phyloP scores from a whole-genome alignment of 2,797 vertebrate genomes.

The Etheostoma perlongum region DNA sequence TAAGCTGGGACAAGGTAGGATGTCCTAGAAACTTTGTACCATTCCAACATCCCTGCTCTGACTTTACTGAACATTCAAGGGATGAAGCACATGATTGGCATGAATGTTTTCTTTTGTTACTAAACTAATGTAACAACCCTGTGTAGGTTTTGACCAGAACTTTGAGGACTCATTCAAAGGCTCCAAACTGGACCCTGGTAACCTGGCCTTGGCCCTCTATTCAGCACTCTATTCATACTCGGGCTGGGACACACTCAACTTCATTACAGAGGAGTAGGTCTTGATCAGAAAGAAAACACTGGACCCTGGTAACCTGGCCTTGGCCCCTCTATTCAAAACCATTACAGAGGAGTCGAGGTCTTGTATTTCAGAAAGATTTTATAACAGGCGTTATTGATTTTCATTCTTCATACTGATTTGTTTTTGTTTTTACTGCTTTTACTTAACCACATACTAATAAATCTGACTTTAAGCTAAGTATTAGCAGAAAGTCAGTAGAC shows the following conservation, averaged over 20 bases:
- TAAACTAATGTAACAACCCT: neutral
- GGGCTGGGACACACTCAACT: conserved; percentile 91
- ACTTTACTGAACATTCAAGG: neutral
- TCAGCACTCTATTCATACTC: conserved; percentile 89
- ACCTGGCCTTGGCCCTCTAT: conserved; percentile 87
- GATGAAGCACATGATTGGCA: neutral
- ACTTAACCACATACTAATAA: neutral
- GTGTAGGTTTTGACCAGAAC: conserved; percentile 83
- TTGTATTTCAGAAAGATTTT: conserved; percentile 15
- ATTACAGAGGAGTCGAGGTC: conserved; percentile 84
- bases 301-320: no score
- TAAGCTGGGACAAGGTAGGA: conserved; percentile 84
- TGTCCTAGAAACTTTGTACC: neutral
- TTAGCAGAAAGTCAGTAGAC: no score
- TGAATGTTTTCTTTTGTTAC: neutral
- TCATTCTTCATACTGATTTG: neutral
- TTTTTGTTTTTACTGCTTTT: no score
- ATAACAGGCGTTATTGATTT: neutral
- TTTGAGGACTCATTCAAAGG: conserved; percentile 85
- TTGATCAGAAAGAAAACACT: no score
- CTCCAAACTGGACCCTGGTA: conserved; percentile 83
- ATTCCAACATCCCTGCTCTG: neutral
- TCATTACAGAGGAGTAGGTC: conserved; percentile 90
- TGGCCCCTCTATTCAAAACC: no score
- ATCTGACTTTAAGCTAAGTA: neutral